These are phyloP conservation scores for Oncorhynchus tshawytscha DNA, from an alignment of 2,113 vertebrate species.

Conservation along the genomic window DNA sequence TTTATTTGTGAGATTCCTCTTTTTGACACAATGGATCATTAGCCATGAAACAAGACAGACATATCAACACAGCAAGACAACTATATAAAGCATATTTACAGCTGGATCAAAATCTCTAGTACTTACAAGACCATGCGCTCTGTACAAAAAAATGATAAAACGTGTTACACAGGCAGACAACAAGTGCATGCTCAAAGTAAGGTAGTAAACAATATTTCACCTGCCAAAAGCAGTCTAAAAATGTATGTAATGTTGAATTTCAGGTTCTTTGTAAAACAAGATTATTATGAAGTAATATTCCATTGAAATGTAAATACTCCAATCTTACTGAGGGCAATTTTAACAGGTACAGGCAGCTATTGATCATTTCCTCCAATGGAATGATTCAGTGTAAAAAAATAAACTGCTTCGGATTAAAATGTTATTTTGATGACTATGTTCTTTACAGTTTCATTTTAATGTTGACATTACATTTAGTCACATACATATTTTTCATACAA, in stretches of 20 bases:
- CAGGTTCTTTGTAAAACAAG: conserved; percentile 11
- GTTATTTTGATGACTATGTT: conserved; percentile 17
- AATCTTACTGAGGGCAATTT: not conserved
- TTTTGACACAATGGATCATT: conserved; percentile 46
- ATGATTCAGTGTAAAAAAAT: conserved; percentile 3
- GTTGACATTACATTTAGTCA: conserved; percentile 75
- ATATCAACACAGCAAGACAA: conserved; percentile 46
- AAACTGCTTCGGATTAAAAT: conserved; percentile 12
- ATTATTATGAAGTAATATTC: not conserved
- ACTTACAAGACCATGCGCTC: conserved; percentile 46
- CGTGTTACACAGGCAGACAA: conserved; percentile 39
- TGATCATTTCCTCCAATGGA: conserved; percentile 2
- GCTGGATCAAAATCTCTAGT: conserved; percentile 41
- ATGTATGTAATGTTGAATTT: conserved; percentile 3
- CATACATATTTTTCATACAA: conserved; percentile 52
- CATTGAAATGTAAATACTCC: not conserved
- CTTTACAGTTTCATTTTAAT: conserved; percentile 67
- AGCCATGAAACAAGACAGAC: conserved; percentile 54
- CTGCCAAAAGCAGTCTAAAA: conserved; percentile 33
- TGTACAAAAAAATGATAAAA: conserved; percentile 48
- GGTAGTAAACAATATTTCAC: conserved; percentile 34
- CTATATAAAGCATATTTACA: conserved; percentile 54
- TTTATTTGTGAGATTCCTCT: conserved; percentile 25
- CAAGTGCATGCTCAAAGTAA: conserved; percentile 45
- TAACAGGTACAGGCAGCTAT: conserved; percentile 3